Conservation (phyloP, 1,140 invertebrate genomes). For the Zaprionus ghesquierei region DNA sequence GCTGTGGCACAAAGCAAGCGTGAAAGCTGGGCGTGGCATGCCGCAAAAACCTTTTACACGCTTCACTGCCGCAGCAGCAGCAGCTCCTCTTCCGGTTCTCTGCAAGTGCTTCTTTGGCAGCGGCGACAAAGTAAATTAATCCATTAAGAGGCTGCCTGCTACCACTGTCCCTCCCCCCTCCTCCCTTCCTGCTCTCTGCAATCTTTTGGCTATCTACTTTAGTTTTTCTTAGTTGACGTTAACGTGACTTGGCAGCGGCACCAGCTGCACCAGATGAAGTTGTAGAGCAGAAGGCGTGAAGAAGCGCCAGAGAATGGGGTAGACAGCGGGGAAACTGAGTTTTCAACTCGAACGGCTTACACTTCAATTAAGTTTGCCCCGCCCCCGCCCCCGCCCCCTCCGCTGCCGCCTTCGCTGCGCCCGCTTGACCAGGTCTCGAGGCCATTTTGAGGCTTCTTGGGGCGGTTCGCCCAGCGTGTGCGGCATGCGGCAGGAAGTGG, state of each 20-base stretch:
- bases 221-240: conserved; percentile 47
- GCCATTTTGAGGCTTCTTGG: conserved; percentile 25
- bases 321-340: conserved; percentile 16
- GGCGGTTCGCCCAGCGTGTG: conserved; percentile 47
- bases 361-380: conserved; percentile 74
- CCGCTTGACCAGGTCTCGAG: conserved; percentile 13
- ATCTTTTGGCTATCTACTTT: conserved; percentile 28
- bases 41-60: conserved; percentile 74
- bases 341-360: conserved; percentile 72
- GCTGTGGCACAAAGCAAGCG: conserved; percentile 27
- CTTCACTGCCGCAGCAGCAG: conserved; percentile 42
- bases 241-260: conserved; percentile 61
- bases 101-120: conserved; percentile 58
- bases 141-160: conserved; percentile 51
- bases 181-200: not conserved
- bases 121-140: conserved; percentile 80
- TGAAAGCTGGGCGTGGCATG: conserved; percentile 25
- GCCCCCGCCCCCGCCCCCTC: not conserved
- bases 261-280: conserved; percentile 25
- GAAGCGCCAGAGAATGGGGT: not conserved
- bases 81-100: conserved; percentile 8
- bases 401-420: not conserved
- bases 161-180: not conserved
- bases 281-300: not conserved
- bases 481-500: conserved; percentile 3